These are phyloP conservation scores for Ligdia adustata DNA, from an alignment of 2,888 invertebrate genomes.

Conservation along the genomic window DNA sequence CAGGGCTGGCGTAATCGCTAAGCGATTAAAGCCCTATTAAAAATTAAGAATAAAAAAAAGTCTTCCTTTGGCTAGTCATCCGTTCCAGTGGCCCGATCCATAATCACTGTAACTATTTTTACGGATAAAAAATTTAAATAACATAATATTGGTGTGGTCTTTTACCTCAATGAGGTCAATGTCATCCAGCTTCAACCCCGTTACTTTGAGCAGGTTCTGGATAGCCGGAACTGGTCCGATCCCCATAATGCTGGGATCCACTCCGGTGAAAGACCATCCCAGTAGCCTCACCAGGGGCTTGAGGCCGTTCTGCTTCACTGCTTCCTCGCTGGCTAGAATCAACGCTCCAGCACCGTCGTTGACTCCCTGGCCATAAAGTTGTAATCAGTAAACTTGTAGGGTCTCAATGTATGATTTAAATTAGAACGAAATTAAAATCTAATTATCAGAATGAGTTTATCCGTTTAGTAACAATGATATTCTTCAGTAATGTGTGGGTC, in stretches of 20 bases:
- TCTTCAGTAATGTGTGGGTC: too few species aligned
- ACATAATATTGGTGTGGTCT: too few species aligned
- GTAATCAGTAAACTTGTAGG: not conserved
- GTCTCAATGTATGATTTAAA: too few species aligned
- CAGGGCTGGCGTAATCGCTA: too few species aligned
- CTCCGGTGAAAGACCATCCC: conserved; percentile 94
- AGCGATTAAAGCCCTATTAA: too few species aligned
- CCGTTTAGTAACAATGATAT: too few species aligned
- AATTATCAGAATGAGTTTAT: too few species aligned
- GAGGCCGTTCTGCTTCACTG: conserved; percentile 87
- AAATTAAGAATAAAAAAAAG: too few species aligned
- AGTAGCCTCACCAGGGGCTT: conserved; percentile 94
- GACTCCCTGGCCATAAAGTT: conserved; percentile 87
- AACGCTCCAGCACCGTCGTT: conserved; percentile 97
- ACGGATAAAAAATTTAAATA: conserved; percentile 34
- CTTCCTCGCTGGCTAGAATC: conserved; percentile 94
- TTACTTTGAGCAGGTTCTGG: conserved; percentile 88
- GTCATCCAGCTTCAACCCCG: conserved; percentile 91
- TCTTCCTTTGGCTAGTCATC: too few species aligned
- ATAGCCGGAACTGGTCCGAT: conserved; percentile 98
- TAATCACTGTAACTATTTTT: not conserved
- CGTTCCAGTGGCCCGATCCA: too few species aligned
- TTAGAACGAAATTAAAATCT: too few species aligned
- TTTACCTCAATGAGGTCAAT: conserved; percentile 95
- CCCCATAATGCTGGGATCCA: conserved; percentile 98